These are phyloP conservation scores for Meganola albula DNA, from an alignment of 2,888 invertebrate genomes.

Conservation along the genomic window DNA sequence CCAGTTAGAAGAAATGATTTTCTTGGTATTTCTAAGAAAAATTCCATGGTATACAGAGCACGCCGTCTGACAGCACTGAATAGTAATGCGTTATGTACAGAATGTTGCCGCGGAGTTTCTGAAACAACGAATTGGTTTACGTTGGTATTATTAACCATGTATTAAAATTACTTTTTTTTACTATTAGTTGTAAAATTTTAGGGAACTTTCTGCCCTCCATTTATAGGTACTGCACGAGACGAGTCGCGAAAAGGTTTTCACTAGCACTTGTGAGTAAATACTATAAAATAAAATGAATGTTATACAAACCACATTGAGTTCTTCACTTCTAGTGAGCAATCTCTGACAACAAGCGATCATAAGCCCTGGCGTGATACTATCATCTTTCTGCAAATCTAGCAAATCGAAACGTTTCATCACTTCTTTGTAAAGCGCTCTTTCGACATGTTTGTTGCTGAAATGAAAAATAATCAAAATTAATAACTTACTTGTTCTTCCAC, in stretches of 20 bases:
- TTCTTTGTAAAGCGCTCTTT: conserved; percentile 82
- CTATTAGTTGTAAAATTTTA: too few species aligned
- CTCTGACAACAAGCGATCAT: conserved; percentile 92
- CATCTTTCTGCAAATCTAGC: conserved; percentile 89
- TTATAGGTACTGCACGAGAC: too few species aligned
- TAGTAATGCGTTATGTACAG: conserved; percentile 93
- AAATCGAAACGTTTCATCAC: conserved; percentile 83
- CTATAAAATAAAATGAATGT: too few species aligned
- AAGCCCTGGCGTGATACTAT: conserved; percentile 91
- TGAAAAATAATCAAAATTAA: not conserved
- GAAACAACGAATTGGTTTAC: too few species aligned
- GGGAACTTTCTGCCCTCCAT: too few species aligned
- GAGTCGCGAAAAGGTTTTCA: too few species aligned
- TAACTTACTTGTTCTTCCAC: too few species aligned
- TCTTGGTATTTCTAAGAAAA: conserved; percentile 67
- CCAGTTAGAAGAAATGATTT: too few species aligned
- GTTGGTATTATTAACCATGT: too few species aligned
- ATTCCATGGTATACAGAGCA: conserved; percentile 96
- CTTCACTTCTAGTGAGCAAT: conserved; percentile 75
- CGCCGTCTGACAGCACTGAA: conserved; percentile 92
- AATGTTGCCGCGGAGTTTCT: conserved; percentile 81
- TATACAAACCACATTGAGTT: conserved; percentile 50
- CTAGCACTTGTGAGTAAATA: too few species aligned
- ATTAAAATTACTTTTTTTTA: too few species aligned
- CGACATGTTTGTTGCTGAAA: conserved; percentile 86